Evolutionary conservation across 2,888 invertebrate species (phyloP), one percentile per base, ranked within the genome.

Genomic region (Drosophila greeni): DNA sequence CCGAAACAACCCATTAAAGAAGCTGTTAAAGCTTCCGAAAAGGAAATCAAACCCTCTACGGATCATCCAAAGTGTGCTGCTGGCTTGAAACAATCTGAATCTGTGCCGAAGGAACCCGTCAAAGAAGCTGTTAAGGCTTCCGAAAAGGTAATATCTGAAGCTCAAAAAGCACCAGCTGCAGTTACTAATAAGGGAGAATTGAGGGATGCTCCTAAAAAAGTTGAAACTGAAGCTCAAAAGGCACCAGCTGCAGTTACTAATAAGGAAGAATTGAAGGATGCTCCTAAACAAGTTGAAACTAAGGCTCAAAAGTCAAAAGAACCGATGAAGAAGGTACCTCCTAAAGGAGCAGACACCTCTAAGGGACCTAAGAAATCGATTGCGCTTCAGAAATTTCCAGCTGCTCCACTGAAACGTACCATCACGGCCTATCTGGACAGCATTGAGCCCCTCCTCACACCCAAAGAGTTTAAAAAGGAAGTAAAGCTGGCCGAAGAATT

Each of bases 351-450:
- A 39, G 3, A 6, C 3, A 20, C 12, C 20, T 18, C 12, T 6
- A 6, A 18, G 11, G 12, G 20, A 5, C 12, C 18, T 39, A 3
- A 6, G 5, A 6, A 8, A 4, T 14, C 20, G 2, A 14, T 6
- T 7, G 39, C 33, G 1, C 20, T 79, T 9, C 48, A 55, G 3
- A 14, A 77, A 90, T 96, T 54, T 43, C 96, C 97, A 33, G 94
- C 97, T 20, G 95, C 96, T 37, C 91, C 93, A 72, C 90, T 98
- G 1, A 90, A 93, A 53, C 92, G 94, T 56, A 98, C 97, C 0
- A 89, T 97, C 48, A 89, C 91, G n/a, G 94, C 93, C 86, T 95
- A 93, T 86, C 86, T 95, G 26, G 91, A 90, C 82, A 93, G 96
- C 29, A 93, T 95, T 2, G 92, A 91, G 80, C 97, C 98, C 7